Evolutionary conservation across 2,888 invertebrate species (phyloP), one percentile per base, ranked within the genome.

Genomic region (Himalopsyche anomala): DNA sequence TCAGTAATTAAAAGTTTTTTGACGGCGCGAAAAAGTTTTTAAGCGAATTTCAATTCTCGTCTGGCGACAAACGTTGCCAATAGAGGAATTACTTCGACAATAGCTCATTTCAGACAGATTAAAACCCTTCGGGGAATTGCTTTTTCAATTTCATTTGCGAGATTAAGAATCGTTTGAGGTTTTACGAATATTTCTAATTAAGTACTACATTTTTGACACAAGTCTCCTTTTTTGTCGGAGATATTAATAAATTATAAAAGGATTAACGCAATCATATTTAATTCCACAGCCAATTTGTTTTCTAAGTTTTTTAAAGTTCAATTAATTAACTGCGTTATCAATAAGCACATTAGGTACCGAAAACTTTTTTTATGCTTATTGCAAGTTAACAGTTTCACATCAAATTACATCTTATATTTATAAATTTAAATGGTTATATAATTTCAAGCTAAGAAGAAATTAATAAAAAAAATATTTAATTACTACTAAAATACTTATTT

Each of bases 71-170:
- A n/a, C 62, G 62, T 62, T 62, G 28, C 62, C 62, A 62, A 62
- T 62, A 62, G 11, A 62, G 62, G 62, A 62, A 62, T 62, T 19
- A 62, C 62, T 62, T 28, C 62, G 62, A 28, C 62, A 62, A 62
- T 62, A 19, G 62, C 62, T 62, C 62, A 62, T 62, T 62, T 28
- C 62, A 62, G 62, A 62, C 62, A 62, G 62, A 62, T 62, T 62
- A 62, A 62, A 62, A 62, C 62, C 62, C 62, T 62, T 62, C 62
- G 62, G 62, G 62, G 62, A 19, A 62, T 62, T 62, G 62, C 62
- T n/a, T 62, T 62, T 62, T 19, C 62, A 62, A 62, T 62, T 62
- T 62, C 62, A 11, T 62, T 62, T 62, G n/a, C n/a, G 19, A 62
- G 62, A 62, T 19, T 62, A 62, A 62, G 62, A 62, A 28, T 19